phyloP scores from a whole-genome alignment of 2,888 invertebrate genomes.

The Drosophila anomelani region DNA sequence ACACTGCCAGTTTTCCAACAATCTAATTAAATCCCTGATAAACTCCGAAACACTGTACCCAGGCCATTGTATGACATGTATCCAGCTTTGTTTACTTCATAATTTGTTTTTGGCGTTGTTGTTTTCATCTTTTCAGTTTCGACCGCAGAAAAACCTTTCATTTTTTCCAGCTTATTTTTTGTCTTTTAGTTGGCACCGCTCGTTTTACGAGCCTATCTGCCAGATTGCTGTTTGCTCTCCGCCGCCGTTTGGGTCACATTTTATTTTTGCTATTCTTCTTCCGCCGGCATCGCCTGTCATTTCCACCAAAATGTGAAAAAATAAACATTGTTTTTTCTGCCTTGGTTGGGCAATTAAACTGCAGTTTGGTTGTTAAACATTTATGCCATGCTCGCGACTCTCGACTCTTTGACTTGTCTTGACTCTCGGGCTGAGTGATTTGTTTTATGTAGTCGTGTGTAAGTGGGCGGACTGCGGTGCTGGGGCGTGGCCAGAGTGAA shows the following conservation, averaged over 20 bases:
- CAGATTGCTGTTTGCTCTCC: constrained; percentile 41
- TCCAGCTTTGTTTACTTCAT: constrained; percentile 53
- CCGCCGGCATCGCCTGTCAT: constrained; percentile 56
- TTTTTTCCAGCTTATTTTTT: constrained; percentile 46
- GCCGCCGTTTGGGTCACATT: constrained; percentile 44
- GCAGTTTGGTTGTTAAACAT: constrained; percentile 74
- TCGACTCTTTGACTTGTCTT: constrained; percentile 41
- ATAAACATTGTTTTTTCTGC: constrained; percentile 31
- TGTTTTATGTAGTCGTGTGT: constrained; percentile 45
- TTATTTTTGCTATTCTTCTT: constrained; percentile 46
- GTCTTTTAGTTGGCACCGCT: constrained; percentile 46
- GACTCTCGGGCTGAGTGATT: constrained; percentile 71
- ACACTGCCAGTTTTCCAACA: not conserved
- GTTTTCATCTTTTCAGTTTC: constrained; percentile 47
- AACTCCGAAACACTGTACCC: constrained; percentile 26
- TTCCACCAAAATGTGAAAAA: constrained; percentile 45
- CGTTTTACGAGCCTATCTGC: constrained; percentile 69
- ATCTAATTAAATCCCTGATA: not conserved
- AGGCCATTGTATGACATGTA: constrained; percentile 34
- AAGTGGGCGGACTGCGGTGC: constrained; percentile 23
- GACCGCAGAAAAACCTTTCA: constrained; percentile 71
- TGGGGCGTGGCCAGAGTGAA: constrained; percentile 55
- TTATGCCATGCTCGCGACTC: constrained; percentile 55
- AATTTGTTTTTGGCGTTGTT: constrained; percentile 49
- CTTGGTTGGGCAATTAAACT: constrained; percentile 73